Base-by-base conservation (phyloP, 2,797 vertebrate species). In the Sphenopsis melanotis region DNA sequence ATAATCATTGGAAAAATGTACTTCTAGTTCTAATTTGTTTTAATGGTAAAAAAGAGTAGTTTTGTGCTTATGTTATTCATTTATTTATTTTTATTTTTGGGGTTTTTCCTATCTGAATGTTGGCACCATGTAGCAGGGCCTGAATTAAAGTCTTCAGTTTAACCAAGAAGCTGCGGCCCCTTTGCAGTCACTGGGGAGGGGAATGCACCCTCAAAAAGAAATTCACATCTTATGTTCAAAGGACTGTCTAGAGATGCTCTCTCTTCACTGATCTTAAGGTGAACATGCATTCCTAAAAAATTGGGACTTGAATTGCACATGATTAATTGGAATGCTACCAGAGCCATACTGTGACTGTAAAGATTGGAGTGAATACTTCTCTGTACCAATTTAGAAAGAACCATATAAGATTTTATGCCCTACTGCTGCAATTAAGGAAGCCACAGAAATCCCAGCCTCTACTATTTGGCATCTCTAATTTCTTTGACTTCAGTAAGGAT, bases 91-190 rank as follows among this genome's bases (percentile, higher is more conserved):
- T 34, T n/a, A 18, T 11, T 47, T 76, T 77, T 74, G 71, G 6
- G 17, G 2, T 0, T 71, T 89, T 47, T 55, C 11, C 15, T 79
- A 10, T 23, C 15, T 83, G 36, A 55, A 59, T 4, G 3, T 44
- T 50, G 26, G 5, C 12, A 57, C 6, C 6, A 21, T 0, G 0
- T 18, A 41, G 2, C 68, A 50, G 18, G 27, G 4, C 3, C 36
- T 55, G 42, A 71, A 34, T 57, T 68, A 46, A 86, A 90, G 23
- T 39, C 14, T 81, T 55, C 21, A 14, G 18, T 23, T 59, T 71
- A 89, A 61, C 10, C 13, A 32, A 69, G 19, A 16, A 74, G 3
- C 2, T 34, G 82, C 27, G 59, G 13, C 1, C 5, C 6, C 4
- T 61, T 29, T 87, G 32, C 26, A 66, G 18, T 44, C 44, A 29